Conservation (phyloP, 2,888 invertebrate genomes). For the Acrobasis consociella region DNA sequence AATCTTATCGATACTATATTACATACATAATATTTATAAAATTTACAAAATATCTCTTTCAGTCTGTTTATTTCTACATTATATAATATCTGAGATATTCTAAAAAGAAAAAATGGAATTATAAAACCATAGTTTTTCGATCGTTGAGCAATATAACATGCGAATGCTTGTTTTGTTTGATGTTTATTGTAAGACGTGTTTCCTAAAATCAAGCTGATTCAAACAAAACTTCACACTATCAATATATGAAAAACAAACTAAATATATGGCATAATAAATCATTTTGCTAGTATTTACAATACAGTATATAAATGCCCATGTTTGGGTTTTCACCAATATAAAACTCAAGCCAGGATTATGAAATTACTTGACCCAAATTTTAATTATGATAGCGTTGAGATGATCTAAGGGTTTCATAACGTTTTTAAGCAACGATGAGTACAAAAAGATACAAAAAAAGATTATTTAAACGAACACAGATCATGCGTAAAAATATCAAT, state of each 20-base stretch:
- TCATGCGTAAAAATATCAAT: not conserved
- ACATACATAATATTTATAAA: conserved; percentile 37
- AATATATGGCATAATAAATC: not conserved
- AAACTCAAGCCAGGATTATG: not conserved
- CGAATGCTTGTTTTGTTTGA: no score
- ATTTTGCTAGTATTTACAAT: not conserved
- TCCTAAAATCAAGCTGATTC: not conserved
- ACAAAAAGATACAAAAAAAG: not conserved
- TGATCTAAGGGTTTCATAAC: not conserved
- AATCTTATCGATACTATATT: conserved; percentile 21
- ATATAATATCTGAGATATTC: conserved; percentile 30
- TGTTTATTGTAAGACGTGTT: no score
- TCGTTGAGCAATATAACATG: not conserved
- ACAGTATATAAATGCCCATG: not conserved
- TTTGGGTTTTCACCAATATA: not conserved
- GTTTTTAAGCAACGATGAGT: not conserved
- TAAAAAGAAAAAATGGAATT: conserved; percentile 42
- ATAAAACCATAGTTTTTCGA: conserved; percentile 32
- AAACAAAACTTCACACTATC: conserved; percentile 1
- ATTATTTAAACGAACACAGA: not conserved
- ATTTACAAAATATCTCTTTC: conserved; percentile 48
- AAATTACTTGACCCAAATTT: not conserved
- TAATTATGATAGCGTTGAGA: not conserved
- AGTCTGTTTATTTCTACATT: conserved; percentile 41
- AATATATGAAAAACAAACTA: not conserved